phyloP scores from a whole-genome alignment of 2,113 vertebrate genomes.

The Gavialis gangeticus region DNA sequence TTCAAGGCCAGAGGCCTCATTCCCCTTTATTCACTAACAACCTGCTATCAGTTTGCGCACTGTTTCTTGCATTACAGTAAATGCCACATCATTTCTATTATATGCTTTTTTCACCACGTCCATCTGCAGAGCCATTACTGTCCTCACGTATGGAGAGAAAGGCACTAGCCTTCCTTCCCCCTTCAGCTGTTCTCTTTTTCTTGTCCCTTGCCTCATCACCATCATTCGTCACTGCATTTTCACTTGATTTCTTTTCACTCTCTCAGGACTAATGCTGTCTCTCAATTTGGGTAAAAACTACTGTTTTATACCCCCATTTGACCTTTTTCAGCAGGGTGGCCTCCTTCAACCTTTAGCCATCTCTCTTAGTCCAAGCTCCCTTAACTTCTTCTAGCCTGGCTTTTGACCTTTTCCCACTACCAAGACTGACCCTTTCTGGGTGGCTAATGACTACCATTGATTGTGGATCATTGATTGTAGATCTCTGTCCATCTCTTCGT shows the following conservation, averaged over 20 bases:
- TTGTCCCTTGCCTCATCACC: conserved; percentile 22
- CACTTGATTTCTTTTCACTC: conserved; percentile 33
- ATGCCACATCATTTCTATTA: neutral
- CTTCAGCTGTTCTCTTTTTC: conserved; percentile 58
- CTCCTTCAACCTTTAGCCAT: neutral
- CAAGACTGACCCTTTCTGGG: neutral
- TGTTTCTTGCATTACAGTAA: neutral
- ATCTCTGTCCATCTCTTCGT: neutral
- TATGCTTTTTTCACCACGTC: neutral
- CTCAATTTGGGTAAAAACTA: neutral
- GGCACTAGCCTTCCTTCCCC: conserved; percentile 53
- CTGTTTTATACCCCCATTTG: conserved; percentile 52
- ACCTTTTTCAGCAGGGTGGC: neutral
- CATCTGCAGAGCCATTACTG: neutral
- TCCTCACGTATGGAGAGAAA: conserved; percentile 32
- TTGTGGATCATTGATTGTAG: neutral
- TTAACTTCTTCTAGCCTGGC: neutral
- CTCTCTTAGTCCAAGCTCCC: neutral
- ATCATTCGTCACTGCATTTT: neutral
- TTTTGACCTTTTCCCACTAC: neutral
- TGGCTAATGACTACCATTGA: neutral
- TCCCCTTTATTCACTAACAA: neutral
- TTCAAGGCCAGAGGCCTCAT: neutral
- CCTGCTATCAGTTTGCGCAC: neutral
- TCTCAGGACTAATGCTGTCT: conserved; percentile 31